phyloP scores from a whole-genome alignment of 2,888 invertebrate species.

The Dicyrtoma fusca region DNA sequence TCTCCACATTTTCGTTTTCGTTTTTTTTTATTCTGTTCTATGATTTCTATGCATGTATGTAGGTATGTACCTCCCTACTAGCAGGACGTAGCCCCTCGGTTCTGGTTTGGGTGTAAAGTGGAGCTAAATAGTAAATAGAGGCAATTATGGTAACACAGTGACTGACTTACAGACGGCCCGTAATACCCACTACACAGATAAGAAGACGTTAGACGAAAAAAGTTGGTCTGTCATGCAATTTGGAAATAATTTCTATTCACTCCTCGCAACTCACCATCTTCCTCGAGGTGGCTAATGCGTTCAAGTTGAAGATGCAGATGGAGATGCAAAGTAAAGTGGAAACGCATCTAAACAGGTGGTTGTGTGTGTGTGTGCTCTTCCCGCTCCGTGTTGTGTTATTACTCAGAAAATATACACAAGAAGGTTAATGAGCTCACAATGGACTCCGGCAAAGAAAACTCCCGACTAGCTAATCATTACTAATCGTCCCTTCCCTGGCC shows the following conservation, averaged over 20 bases:
- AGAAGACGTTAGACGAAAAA: no score
- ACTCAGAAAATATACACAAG: background rate
- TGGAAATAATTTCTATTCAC: background rate
- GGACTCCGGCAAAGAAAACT: slow-evolving; percentile 6
- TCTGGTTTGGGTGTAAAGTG: slow-evolving; percentile 1
- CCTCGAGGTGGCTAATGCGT: no score
- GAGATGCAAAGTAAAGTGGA: background rate
- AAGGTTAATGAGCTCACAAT: slow-evolving; percentile 23
- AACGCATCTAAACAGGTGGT: background rate
- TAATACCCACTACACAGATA: no score
- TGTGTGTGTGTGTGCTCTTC: background rate
- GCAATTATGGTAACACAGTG: slow-evolving; percentile 26
- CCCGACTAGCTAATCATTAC: slow-evolving; percentile 3
- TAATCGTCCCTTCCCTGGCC: slow-evolving; percentile 2
- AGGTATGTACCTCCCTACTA: no score
- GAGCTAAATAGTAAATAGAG: slow-evolving; percentile 22
- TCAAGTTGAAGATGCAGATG: background rate
- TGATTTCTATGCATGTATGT: no score
- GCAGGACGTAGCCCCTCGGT: background rate
- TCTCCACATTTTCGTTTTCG: no score
- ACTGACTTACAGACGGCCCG: background rate
- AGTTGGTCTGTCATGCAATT: no score
- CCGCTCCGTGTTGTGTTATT: background rate
- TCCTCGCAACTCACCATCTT: no score
- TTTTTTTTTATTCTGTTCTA: no score